Percentiles rank a stretch among this genome's conserved stretches.
Evolutionary conservation across 1,140 invertebrate species (phyloP).

Genomic region (Zaprionus africanus): DNA sequence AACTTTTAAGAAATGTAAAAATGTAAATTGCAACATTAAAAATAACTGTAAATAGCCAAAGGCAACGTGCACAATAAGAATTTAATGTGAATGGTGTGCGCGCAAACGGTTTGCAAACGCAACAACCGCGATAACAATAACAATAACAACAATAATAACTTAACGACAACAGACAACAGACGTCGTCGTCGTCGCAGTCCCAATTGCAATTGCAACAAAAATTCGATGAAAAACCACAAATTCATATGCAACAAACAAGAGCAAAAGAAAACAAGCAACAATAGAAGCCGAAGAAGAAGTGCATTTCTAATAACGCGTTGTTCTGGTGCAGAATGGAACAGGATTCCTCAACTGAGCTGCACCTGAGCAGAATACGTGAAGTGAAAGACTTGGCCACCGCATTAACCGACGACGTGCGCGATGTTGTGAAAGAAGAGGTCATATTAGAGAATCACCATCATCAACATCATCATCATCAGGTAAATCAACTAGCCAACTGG

Average conservation of each 20-base stretch:
- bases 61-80: conserved; percentile 59
- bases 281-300: conserved; percentile 56
- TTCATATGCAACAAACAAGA: conserved; percentile 50
- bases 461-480: conserved; percentile 78
- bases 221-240: conserved; percentile 63
- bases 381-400: conserved; percentile 70
- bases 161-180: conserved; percentile 54
- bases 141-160: conserved; percentile 51
- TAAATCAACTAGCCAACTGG: conserved; percentile 52
- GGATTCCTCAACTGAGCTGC: conserved; percentile 80
- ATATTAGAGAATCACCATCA: conserved; percentile 76
- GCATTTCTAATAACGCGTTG: conserved; percentile 51
- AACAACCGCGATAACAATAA: conserved; percentile 52
- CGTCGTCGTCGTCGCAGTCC: conserved; percentile 37
- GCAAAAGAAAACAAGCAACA: conserved; percentile 35
- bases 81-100: conserved; percentile 54
- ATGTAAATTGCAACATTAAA: conserved; percentile 70
- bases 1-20: conserved; percentile 73
- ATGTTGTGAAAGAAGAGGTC: conserved; percentile 82
- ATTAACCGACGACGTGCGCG: conserved; percentile 75
- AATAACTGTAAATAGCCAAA: conserved; percentile 60
- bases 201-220: conserved; percentile 72
- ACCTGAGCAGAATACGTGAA: conserved; percentile 83
- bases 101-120: conserved; percentile 57
- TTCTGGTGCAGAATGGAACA: conserved; percentile 77